Percentiles rank a stretch among this genome's conserved stretches.
phyloP scores from a whole-genome alignment of 2,888 invertebrate species.

The Sepioteuthis lessoniana region DNA sequence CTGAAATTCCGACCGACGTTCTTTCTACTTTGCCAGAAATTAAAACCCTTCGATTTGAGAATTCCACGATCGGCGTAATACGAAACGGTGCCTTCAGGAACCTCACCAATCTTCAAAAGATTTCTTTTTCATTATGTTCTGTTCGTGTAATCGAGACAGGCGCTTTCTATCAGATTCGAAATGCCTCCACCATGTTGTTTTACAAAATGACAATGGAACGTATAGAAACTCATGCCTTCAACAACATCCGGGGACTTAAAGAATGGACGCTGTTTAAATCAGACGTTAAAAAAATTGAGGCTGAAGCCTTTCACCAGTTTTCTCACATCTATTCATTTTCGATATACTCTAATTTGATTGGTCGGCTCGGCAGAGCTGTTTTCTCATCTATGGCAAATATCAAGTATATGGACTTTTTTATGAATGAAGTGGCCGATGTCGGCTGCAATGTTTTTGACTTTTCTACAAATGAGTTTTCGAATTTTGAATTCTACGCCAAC shows the following conservation, averaged over 20 bases:
- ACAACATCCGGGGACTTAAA: slow-evolving; percentile 21
- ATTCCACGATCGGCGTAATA: not conserved
- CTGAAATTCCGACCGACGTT: not conserved
- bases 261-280: slow-evolving; percentile 37
- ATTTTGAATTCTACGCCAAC: slow-evolving; percentile 44
- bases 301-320: not conserved
- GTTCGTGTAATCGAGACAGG: not conserved
- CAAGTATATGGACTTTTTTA: not conserved
- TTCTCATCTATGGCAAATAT: not conserved
- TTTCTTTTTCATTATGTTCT: not conserved
- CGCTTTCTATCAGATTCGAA: slow-evolving; percentile 24
- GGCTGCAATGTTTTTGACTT: slow-evolving; percentile 42
- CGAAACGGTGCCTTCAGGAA: not conserved
- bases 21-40: not conserved
- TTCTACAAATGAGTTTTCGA: not conserved
- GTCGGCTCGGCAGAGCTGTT: not conserved
- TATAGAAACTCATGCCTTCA: slow-evolving; percentile 23
- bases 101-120: not conserved
- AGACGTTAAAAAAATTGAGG: not conserved
- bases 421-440: slow-evolving; percentile 10
- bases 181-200: not conserved
- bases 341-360: slow-evolving; percentile 35
- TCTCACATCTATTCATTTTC: slow-evolving; percentile 37
- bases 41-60: not conserved
- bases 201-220: not conserved